Evolutionary conservation across 2,113 vertebrate genomes (phyloP).

Genomic region (Saguinus midas): DNA sequence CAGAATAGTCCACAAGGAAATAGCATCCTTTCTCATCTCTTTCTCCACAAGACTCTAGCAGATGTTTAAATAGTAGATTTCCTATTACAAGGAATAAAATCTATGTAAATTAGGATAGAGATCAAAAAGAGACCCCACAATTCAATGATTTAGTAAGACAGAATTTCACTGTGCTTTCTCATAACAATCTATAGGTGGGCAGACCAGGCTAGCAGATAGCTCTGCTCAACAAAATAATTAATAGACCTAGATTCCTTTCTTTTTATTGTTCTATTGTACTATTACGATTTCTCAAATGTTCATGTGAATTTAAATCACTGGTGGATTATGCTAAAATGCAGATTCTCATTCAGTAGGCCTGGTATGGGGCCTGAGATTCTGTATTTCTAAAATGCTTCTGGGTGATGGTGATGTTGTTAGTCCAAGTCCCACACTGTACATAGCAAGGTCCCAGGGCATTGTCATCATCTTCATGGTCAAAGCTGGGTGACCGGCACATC

Average conservation of each 20-base stretch:
- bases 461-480: neutral
- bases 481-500: neutral
- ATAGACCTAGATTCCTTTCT: neutral
- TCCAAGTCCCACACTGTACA: neutral
- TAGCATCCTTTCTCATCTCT: neutral
- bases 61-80: slow-evolving; percentile 12
- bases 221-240: neutral
- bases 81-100: neutral
- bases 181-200: neutral
- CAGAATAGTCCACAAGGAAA: neutral
- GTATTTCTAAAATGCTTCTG: neutral
- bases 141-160: neutral
- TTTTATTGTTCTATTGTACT: neutral
- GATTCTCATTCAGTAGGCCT: neutral
- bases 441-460: neutral
- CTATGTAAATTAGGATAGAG: neutral
- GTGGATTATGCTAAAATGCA: neutral
- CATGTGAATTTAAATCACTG: neutral
- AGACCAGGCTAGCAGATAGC: neutral
- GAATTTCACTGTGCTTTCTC: neutral
- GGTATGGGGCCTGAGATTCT: neutral
- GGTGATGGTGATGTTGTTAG: neutral
- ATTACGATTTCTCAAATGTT: neutral
- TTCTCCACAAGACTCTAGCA: neutral
- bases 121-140: neutral